A percentile compares a stretch with the other conserved stretches of the same genome.
phyloP scores from a whole-genome alignment of 2,113 vertebrate genomes.

The Chlorodrepanis virens region DNA sequence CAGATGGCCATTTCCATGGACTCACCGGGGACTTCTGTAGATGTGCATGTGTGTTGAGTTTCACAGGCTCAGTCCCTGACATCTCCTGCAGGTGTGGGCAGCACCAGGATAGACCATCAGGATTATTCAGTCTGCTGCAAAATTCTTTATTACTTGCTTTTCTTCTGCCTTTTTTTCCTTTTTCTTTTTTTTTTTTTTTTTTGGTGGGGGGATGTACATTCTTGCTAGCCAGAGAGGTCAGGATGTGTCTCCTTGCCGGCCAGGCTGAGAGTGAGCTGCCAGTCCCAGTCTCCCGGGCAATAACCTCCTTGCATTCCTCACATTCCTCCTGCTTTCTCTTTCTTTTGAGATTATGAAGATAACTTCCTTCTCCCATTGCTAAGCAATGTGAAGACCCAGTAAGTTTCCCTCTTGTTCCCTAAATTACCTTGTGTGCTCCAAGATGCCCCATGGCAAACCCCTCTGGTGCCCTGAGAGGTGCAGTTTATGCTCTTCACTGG shows the following conservation, averaged over 20 bases:
- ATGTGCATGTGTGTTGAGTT: neutral
- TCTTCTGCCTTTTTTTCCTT: neutral
- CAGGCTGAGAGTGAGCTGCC: neutral
- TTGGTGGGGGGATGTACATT: neutral
- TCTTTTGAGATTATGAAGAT: slow-evolving; percentile 62
- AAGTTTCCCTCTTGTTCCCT: neutral
- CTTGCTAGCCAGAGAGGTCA: slow-evolving; percentile 26
- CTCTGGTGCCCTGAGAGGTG: neutral
- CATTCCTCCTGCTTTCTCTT: slow-evolving; percentile 60
- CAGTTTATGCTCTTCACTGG: neutral
- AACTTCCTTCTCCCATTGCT: slow-evolving; percentile 55
- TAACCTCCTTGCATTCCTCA: slow-evolving; percentile 52
- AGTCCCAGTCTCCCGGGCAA: slow-evolving; percentile 11
- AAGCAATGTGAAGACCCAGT: neutral
- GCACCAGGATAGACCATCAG: neutral
- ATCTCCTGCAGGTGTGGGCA: neutral
- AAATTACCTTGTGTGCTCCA: neutral
- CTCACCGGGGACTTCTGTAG: neutral
- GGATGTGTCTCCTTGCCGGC: neutral
- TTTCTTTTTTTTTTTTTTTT: neutral
- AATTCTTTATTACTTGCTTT: neutral
- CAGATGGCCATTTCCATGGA: neutral
- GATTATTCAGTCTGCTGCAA: neutral
- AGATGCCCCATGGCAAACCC: neutral
- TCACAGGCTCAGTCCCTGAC: neutral